These are phyloP conservation scores for Thalassophryne amazonica DNA, from an alignment of 2,797 vertebrate genomes.

Conservation along the genomic window DNA sequence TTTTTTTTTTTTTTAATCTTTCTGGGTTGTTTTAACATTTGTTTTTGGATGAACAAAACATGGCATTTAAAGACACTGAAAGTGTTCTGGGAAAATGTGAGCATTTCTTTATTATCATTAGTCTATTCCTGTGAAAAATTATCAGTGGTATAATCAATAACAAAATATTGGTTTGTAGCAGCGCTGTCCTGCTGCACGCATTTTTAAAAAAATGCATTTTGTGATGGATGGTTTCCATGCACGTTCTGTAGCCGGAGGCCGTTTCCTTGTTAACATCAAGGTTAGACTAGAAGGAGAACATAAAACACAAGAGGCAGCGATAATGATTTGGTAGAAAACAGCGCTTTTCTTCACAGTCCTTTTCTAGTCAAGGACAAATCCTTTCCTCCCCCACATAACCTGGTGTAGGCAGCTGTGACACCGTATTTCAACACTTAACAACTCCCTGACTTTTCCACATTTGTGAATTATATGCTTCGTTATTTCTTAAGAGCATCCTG, in stretches of 20 bases:
- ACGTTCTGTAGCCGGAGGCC: constrained; percentile 6
- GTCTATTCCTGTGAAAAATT: too few species aligned
- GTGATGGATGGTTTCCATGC: constrained; percentile 17
- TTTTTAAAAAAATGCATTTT: too few species aligned
- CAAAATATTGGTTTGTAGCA: too few species aligned
- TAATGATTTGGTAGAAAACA: constrained; percentile 26
- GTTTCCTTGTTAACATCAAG: constrained; percentile 21
- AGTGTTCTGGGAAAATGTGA: too few species aligned
- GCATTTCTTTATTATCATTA: too few species aligned
- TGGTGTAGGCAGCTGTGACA: not conserved
- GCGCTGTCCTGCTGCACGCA: too few species aligned
- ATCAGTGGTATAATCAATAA: too few species aligned
- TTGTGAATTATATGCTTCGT: constrained; percentile 26
- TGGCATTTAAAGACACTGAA: too few species aligned
- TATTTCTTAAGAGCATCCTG: constrained; percentile 43
- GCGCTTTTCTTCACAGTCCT: constrained; percentile 20
- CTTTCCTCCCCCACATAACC: not conserved
- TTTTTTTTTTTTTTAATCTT: too few species aligned
- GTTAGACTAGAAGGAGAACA: constrained; percentile 18
- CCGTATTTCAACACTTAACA: constrained; percentile 31
- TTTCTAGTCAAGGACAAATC: constrained; percentile 23
- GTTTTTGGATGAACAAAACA: too few species aligned
- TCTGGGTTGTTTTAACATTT: too few species aligned
- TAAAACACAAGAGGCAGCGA: constrained; percentile 14
- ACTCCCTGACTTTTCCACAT: constrained; percentile 4